Evolutionary conservation across 1,140 invertebrate genomes (phyloP), one percentile per base, ranked within the genome.

Genomic region (Acromyrmex charruanus): DNA sequence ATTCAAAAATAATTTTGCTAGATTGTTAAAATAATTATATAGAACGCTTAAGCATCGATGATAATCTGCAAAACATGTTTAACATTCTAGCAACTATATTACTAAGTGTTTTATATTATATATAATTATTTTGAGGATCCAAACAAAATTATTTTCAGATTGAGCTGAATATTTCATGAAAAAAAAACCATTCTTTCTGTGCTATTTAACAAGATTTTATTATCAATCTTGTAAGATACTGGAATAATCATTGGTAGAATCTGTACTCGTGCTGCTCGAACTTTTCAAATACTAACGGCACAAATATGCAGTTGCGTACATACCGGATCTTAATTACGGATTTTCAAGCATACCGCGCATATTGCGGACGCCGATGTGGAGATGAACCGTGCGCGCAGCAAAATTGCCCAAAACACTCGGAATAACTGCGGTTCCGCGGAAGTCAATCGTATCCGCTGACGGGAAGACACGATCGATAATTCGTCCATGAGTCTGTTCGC

Each of bases 321-420:
- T 84, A 84, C 69, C 69, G 69, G 55, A 61, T 81, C 79, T 81
- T 84, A 84, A 84, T 84, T 74, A 84, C 80, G 55, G 25, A 18
- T 84, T 84, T 84, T 75, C 39, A 68, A 61, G 25, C 80, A 63
- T 84, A 14, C 69, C 69, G 25, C 44, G 80, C 68, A 84, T 84
- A 84, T 74, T 63, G 55, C 80, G 68, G 69, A 84, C 25, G 69
- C 39, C 69, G 9, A 14, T 75, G 39, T 49, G 55, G 55, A 51
- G 80, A 84, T 84, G 55, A 84, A 75, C 55, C 69, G 39, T 58
- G 31, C 14, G 39, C 39, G 28, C 80, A 49, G 68, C 80, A 75
- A 84, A 84, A 84, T 84, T 74, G 58, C 69, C 69, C 80, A 84
- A 84, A 84, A 84, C 69, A 68, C 28, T 75, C 58, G 80, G n/a